These are phyloP conservation scores for Sparidentex hasta DNA, from an alignment of 2,797 vertebrate genomes.

Conservation along the genomic window DNA sequence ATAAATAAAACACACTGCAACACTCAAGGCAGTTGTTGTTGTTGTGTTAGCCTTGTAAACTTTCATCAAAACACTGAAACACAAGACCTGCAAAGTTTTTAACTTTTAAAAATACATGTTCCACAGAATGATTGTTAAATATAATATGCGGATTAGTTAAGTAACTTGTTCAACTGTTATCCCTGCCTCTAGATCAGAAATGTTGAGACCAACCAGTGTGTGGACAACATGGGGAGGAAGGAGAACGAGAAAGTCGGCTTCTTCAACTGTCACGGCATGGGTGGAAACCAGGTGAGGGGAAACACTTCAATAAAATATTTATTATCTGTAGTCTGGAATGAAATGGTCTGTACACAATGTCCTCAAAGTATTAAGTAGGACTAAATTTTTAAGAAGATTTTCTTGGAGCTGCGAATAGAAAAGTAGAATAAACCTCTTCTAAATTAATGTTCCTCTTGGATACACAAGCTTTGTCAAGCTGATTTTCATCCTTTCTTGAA, in stretches of 20 bases:
- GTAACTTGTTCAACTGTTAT: background rate
- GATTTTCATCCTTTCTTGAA: background rate
- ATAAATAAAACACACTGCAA: background rate
- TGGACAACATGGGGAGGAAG: slow-evolving; percentile 99
- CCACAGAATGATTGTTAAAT: too few relatives aligned
- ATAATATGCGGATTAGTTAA: background rate
- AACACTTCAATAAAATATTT: background rate
- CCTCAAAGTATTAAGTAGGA: background rate
- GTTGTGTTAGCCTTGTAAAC: background rate
- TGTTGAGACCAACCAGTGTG: slow-evolving; percentile 98
- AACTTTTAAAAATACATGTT: background rate
- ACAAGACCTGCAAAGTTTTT: background rate
- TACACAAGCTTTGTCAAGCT: background rate
- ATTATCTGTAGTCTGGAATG: background rate
- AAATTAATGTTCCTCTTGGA: slow-evolving; percentile 16
- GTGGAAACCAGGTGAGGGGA: slow-evolving; percentile 96
- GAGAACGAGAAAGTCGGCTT: slow-evolving; percentile 99
- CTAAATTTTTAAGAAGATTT: background rate
- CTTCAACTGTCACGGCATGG: slow-evolving; percentile 99
- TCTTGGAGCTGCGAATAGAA: background rate
- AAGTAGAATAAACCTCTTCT: background rate
- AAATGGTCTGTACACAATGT: background rate
- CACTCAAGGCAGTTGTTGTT: too few relatives aligned
- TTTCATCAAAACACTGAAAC: background rate
- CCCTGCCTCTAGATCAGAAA: slow-evolving; percentile 91